Percentiles rank a stretch among this genome's conserved stretches.
Conservation (phyloP, 2,797 vertebrate genomes). For the Peromyscus eremicus region DNA sequence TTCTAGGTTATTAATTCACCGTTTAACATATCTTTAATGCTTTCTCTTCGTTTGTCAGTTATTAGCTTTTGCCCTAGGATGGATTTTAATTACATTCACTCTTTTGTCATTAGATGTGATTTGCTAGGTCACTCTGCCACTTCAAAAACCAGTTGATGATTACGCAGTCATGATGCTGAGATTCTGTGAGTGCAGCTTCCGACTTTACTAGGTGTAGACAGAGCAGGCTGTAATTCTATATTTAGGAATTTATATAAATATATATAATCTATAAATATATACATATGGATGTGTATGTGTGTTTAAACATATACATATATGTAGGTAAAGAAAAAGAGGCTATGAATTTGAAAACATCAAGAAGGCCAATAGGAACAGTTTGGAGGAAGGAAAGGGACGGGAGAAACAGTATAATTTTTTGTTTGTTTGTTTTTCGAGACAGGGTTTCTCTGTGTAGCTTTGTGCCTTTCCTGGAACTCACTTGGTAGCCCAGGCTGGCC, state of each 20-base stretch:
- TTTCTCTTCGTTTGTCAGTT: constrained; percentile 73
- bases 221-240: not conserved
- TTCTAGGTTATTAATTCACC: constrained; percentile 74
- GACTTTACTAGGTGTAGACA: not conserved
- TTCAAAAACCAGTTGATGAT: constrained; percentile 72
- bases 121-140: constrained; percentile 66
- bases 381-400: not conserved
- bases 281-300: not conserved
- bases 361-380: not conserved
- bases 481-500: too few species aligned
- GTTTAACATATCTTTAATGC: constrained; percentile 74
- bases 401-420: not conserved
- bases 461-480: too few species aligned
- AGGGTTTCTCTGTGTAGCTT: too few species aligned
- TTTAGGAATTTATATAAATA: not conserved
- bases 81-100: constrained; percentile 74
- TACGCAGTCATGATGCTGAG: not conserved
- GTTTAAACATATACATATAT: not conserved
- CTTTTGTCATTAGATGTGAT: constrained; percentile 75
- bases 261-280: not conserved
- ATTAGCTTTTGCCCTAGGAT: constrained; percentile 75
- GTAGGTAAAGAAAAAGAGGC: not conserved
- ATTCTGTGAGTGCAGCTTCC: not conserved
- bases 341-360: not conserved
- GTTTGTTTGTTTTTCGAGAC: too few species aligned